These are phyloP conservation scores for Phalacrocorax pelagicus DNA, from an alignment of 2,113 vertebrate species.

Conservation along the genomic window DNA sequence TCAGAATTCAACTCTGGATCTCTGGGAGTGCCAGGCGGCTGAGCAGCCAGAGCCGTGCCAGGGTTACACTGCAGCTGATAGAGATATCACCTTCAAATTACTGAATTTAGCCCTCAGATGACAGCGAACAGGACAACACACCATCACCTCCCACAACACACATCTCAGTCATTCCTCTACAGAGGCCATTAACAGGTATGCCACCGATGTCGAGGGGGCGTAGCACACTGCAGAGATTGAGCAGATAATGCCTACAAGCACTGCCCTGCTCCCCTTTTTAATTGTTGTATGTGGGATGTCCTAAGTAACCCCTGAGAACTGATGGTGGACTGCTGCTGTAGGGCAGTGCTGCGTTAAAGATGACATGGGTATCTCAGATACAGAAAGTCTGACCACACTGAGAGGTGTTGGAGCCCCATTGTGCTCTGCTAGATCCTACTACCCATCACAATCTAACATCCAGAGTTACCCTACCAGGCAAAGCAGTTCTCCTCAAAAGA, in stretches of 20 bases:
- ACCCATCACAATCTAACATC: neutral
- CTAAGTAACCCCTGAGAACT: neutral
- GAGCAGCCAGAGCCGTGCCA: neutral
- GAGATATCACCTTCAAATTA: neutral
- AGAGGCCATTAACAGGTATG: neutral
- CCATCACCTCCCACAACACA: neutral
- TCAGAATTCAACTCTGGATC: neutral
- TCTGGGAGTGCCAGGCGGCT: neutral
- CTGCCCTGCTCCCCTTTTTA: neutral
- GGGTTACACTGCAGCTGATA: neutral
- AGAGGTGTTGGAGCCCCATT: neutral
- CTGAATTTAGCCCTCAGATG: neutral
- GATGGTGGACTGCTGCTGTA: neutral
- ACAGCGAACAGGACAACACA: neutral
- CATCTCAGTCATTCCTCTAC: neutral
- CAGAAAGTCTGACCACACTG: neutral
- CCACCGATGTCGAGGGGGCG: too few relatives aligned
- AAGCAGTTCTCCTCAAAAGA: neutral
- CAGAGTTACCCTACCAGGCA: neutral
- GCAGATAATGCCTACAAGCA: neutral
- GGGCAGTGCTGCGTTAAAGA: neutral
- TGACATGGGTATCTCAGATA: fast-evolving
- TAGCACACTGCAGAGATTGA: neutral
- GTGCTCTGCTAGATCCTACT: neutral
- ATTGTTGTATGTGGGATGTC: fast-evolving